A percentile compares a stretch with the other conserved stretches of the same genome.
Conservation (phyloP, 2,113 vertebrate genomes). For the Mohoua ochrocephala region DNA sequence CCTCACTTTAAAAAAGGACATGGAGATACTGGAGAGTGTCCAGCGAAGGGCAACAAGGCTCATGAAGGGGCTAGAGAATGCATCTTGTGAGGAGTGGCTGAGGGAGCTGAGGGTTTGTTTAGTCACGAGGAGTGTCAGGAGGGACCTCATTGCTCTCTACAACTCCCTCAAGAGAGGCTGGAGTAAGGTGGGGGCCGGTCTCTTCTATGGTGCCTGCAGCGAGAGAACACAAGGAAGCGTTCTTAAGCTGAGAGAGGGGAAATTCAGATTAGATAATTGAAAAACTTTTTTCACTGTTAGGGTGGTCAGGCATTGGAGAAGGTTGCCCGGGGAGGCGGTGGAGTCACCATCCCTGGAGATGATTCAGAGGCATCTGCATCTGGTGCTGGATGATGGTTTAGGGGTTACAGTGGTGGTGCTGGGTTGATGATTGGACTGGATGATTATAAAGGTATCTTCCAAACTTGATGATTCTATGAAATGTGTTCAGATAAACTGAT, state of each 20-base stretch:
- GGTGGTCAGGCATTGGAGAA: background rate
- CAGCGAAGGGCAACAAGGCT: background rate
- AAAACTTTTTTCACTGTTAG: background rate
- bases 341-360: background rate
- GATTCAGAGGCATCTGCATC: background rate
- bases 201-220: accelerated
- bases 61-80: background rate
- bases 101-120: background rate
- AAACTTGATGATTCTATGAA: background rate
- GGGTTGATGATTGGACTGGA: background rate
- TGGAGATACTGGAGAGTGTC: background rate
- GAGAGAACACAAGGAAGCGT: background rate
- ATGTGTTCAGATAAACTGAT: background rate
- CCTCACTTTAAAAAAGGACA: background rate
- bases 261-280: background rate
- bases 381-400: background rate
- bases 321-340: background rate
- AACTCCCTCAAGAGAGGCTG: background rate
- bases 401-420: background rate
- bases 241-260: background rate
- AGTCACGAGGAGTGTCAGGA: accelerated
- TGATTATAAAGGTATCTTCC: background rate
- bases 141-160: background rate
- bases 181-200: background rate
- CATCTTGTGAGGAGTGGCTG: background rate